A percentile compares a stretch with the other conserved stretches of the same genome.
phyloP scores from a whole-genome alignment of 2,888 invertebrate genomes.

The Leptinotarsa rubiginosa region DNA sequence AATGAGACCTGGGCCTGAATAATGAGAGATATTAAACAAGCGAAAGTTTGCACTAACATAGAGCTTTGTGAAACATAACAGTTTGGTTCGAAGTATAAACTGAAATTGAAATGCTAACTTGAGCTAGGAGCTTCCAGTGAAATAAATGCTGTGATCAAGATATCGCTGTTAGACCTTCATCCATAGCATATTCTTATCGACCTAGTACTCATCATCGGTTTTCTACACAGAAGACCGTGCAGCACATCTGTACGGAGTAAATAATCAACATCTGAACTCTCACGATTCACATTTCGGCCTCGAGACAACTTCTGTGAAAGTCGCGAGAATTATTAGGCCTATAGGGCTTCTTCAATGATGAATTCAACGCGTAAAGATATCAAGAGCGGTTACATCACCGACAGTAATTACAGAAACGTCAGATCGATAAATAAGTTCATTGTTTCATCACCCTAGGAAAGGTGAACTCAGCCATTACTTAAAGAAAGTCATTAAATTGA shows the following conservation, averaged over 20 bases:
- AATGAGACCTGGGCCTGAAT: too few relatives aligned
- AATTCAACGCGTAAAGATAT: constrained; percentile 15
- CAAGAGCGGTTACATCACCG: constrained; percentile 5
- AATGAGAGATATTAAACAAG: too few relatives aligned
- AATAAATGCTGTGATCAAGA: too few relatives aligned
- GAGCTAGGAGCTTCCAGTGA: too few relatives aligned
- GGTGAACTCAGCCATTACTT: constrained; percentile 15
- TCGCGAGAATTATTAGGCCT: constrained; percentile 3
- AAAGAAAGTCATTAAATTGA: constrained; percentile 7
- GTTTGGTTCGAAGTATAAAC: too few relatives aligned
- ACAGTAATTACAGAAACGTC: constrained; percentile 9
- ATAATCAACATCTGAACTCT: not conserved
- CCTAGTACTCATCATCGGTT: too few relatives aligned
- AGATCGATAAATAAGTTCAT: constrained; percentile 16
- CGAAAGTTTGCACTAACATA: too few relatives aligned
- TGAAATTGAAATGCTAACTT: too few relatives aligned
- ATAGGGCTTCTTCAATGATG: constrained; percentile 3
- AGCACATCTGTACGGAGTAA: not conserved
- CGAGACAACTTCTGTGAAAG: not conserved
- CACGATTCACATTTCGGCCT: not conserved
- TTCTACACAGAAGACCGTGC: too few relatives aligned
- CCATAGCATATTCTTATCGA: too few relatives aligned
- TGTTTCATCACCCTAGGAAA: constrained; percentile 19
- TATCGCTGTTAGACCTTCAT: too few relatives aligned
- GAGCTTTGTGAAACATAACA: not conserved